Evolutionary conservation across 2,888 invertebrate genomes (phyloP).

Genomic region (Anthrax anthrax): DNA sequence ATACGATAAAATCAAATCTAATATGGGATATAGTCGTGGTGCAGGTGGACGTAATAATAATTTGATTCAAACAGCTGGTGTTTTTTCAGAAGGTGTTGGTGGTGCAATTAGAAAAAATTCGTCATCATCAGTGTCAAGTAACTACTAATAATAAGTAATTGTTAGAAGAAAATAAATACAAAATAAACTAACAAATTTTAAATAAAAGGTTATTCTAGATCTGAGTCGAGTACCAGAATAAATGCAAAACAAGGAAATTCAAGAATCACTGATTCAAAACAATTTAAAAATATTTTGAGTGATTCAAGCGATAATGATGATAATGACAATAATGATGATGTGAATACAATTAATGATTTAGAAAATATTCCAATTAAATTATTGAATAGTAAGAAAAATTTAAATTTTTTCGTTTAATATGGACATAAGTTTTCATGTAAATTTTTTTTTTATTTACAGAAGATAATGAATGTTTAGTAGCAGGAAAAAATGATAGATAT

Average conservation of each 20-base stretch:
- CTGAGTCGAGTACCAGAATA: conserved; percentile 20
- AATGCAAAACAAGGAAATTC: conserved; percentile 22
- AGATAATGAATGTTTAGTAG: too few species aligned
- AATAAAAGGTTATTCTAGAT: conserved; percentile 1
- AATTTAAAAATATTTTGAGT: conserved; percentile 19
- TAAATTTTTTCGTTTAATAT: neutral
- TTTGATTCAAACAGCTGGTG: conserved; percentile 29
- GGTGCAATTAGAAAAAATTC: conserved; percentile 17
- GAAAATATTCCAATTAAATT: conserved; percentile 26
- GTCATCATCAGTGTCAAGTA: neutral
- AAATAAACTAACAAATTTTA: neutral
- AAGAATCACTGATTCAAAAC: conserved; percentile 17
- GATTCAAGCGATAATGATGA: conserved; percentile 24
- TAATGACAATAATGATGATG: conserved; percentile 14
- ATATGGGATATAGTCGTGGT: conserved; percentile 16
- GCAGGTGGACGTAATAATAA: conserved; percentile 19
- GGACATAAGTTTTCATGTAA: too few species aligned
- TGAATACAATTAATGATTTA: conserved; percentile 23
- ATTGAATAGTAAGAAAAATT: conserved; percentile 21
- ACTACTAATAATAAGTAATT: too few species aligned
- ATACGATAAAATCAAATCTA: neutral
- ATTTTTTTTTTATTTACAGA: neutral
- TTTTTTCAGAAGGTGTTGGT: conserved; percentile 33
- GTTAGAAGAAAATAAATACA: too few species aligned
- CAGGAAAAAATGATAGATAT: neutral